Evolutionary conservation across 2,797 vertebrate genomes (phyloP).

Genomic region (Pristis pectinata): DNA sequence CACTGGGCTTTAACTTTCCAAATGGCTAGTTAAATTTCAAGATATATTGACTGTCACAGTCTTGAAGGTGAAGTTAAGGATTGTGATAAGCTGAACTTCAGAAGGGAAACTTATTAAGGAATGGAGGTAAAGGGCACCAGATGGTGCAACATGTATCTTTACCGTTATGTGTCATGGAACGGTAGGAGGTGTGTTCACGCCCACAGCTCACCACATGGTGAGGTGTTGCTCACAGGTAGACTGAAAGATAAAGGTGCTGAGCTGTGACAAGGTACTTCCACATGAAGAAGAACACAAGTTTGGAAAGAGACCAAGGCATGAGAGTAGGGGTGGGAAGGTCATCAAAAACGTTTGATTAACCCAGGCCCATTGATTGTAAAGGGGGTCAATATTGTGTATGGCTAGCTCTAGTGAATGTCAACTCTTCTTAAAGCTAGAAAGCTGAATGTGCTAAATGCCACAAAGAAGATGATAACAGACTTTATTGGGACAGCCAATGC

Average conservation of each 20-base stretch:
- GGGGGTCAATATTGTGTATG: too few species aligned
- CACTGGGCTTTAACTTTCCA: background rate
- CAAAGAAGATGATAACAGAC: too few species aligned
- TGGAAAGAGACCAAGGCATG: background rate
- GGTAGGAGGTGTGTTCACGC: constrained; percentile 28
- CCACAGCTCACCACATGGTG: constrained; percentile 27
- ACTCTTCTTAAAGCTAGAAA: too few species aligned
- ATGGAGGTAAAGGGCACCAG: constrained; percentile 17
- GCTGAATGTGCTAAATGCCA: too few species aligned
- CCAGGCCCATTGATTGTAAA: too few species aligned
- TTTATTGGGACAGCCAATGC: too few species aligned
- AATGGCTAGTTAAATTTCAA: background rate
- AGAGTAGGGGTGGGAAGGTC: too few species aligned
- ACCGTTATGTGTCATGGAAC: constrained; percentile 12
- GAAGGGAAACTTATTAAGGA: background rate
- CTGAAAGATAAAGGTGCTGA: constrained; percentile 12
- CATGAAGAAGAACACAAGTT: background rate
- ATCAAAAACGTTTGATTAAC: too few species aligned
- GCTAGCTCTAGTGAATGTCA: too few species aligned
- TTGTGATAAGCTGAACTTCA: background rate
- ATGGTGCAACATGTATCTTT: constrained; percentile 11
- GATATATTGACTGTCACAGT: background rate
- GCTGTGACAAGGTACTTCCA: background rate
- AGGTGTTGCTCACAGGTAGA: constrained; percentile 24
- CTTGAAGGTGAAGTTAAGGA: background rate